Evolutionary conservation across 2,888 invertebrate genomes (phyloP), one percentile per base, ranked within the genome.

Genomic region (Magallana nippona): DNA sequence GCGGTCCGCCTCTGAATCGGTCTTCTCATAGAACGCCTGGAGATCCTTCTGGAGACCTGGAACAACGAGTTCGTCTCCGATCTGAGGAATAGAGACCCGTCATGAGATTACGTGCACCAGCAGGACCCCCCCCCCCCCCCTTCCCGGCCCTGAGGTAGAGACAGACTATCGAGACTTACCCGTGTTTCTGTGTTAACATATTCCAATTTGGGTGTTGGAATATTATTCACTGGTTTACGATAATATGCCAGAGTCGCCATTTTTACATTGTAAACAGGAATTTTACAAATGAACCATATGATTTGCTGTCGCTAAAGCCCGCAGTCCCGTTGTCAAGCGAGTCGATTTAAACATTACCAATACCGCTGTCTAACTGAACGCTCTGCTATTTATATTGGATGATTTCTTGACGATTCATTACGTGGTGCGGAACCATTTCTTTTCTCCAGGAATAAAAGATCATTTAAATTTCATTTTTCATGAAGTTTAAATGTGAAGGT

Each of bases 1-100:
- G 56, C 86, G 89, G 84, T 93, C 93, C n/a, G 84, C 86, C 22
- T 84, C 77, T 10, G 88, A 84, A 55, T 88, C 89, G 19, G 92
- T 91, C 82, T 91, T 91, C 55, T 90, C 88, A 86, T 92, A 93
- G 84, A 89, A 93, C 19, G 89, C 85, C 79, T 92, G 91, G 44
- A 93, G 86, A 82, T 92, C 91, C 63, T 88, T 88, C n/a, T 88
- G 82, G 82, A 93, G 88, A 17, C 91, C 91, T 8, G 90, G 89
- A 1, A 89, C 88, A 17, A 93, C 84, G 1, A 89, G 88, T 71
- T 91, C 89, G 44, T 92, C 91, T 2, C 91, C 93, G 22, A 93
- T 82, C 93, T 93, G 89, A 77, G 90, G 87, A 78, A 85, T 82
- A 82, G 57, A 32, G 55, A 19, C 10, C 55, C 22, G 55, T 8